Base-by-base conservation (phyloP, 64 coral and sea anemone genomes). In the Dendrophyllia cribrosa region DNA sequence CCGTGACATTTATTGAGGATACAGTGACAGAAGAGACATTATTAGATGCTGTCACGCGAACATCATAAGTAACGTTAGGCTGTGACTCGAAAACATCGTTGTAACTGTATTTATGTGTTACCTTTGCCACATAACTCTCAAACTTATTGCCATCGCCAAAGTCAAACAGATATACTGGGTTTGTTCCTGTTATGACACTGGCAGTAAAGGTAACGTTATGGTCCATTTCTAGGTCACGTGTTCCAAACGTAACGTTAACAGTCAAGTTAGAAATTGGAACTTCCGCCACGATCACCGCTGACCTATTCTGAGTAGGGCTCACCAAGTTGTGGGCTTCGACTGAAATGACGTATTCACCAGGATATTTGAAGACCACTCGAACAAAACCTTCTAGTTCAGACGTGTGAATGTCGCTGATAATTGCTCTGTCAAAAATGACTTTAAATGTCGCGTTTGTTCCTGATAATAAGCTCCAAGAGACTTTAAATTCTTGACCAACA, bases 381-480 rank as follows among this genome's bases (percentile, higher is more conserved):
- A 53, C 45, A 13, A 51, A 46, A 63, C 80, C 58, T 14, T n/a
- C 26, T 21, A 19, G 19, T 66, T 21, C 80, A 25, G 25, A 65
- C 20, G 34, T 66, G 15, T 46, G 25, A 17, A 84, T 19, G 43
- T 16, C 64, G 17, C 1, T 84, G 25, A 84, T 51, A 1, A 6
- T 51, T 84, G 17, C 59, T 45, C 80, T 22, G 0, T 26, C 3
- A 66, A 66, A 10, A 24, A 2, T 50, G 16, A 84, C 24, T 63
- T 84, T 17, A 51, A 84, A 84, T 44, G 80, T 65, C 11, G 47
- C 80, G 55, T 84, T 84, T 63, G 80, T 84, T 48, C 80, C 80
- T 46, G 58, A 68, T 66, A 51, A 63, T 45, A 84, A 58, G 1
- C 15, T 84, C 80, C 80, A 84, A 64, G 9, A 48, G 56, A 84